Conservation (phyloP, 35 echinoderm and acorn worm species). For the Lytechinus pictus region DNA sequence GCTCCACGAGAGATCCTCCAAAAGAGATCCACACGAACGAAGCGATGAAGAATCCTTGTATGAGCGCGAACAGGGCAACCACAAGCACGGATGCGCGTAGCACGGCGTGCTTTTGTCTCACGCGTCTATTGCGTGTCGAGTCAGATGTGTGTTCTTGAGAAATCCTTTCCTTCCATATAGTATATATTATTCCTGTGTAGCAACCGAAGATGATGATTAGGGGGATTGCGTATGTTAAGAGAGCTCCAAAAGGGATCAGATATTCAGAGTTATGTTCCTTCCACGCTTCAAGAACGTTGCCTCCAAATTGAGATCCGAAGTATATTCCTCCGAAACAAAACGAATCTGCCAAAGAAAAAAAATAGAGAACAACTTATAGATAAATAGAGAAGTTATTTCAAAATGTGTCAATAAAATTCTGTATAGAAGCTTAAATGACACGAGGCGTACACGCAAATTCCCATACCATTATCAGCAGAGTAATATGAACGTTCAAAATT, state of each 20-base stretch:
- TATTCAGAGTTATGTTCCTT: slow-evolving; percentile 1
- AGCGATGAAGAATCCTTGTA: not conserved
- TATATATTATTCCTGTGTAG: not conserved
- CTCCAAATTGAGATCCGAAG: not conserved
- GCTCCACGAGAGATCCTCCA: not conserved
- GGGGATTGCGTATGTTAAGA: not conserved
- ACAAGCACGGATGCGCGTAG: not conserved
- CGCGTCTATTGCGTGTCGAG: not conserved
- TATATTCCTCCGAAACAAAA: slow-evolving; percentile 15
- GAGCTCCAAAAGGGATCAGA: not conserved
- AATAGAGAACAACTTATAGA: no score
- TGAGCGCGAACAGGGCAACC: not conserved
- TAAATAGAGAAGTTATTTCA: no score
- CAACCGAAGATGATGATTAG: not conserved
- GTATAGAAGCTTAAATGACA: no score
- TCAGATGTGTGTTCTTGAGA: not conserved
- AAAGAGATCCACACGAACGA: slow-evolving; percentile 14
- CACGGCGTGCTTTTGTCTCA: not conserved
- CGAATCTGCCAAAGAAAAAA: not conserved
- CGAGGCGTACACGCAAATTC: no score
- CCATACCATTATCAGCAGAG: no score
- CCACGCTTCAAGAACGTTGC: slow-evolving; percentile 2
- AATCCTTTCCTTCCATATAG: not conserved
- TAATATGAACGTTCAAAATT: no score
- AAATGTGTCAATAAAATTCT: no score